Percentiles rank a stretch among this genome's conserved stretches.
Evolutionary conservation across 2,113 vertebrate genomes (phyloP).

Genomic region (human (Homo sapiens)): DNA sequence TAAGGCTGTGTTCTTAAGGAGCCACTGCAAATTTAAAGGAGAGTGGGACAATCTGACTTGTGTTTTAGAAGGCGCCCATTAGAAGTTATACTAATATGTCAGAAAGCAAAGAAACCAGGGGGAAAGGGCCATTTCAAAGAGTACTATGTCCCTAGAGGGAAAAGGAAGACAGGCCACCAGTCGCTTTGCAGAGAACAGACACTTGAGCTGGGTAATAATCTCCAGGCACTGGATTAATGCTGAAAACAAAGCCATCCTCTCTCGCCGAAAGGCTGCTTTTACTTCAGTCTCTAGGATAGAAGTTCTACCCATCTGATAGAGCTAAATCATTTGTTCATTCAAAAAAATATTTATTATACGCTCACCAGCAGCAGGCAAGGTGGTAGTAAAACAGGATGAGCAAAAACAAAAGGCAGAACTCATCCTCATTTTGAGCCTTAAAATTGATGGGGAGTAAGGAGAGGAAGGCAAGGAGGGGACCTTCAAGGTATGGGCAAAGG

Average conservation of each 20-base stretch:
- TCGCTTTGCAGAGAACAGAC: neutral
- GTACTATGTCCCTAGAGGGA: neutral
- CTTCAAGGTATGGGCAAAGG: neutral
- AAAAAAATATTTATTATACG: neutral
- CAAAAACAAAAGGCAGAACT: neutral
- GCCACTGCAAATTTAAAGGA: neutral
- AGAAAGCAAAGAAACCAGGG: neutral
- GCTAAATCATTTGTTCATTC: neutral
- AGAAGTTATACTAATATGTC: neutral
- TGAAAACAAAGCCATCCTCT: slow-evolving; percentile 43
- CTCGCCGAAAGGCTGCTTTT: neutral
- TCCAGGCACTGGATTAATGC: slow-evolving; percentile 26
- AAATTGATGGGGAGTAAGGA: neutral
- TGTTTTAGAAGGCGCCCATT: neutral
- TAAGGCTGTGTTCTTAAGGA: neutral
- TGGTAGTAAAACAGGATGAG: no score
- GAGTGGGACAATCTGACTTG: neutral
- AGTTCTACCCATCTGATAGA: neutral
- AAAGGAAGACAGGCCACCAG: neutral
- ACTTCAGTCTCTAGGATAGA: neutral
- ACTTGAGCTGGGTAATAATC: slow-evolving; percentile 40
- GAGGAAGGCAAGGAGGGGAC: neutral
- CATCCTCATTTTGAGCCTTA: neutral
- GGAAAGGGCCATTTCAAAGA: neutral
- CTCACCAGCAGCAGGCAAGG: neutral